Base-by-base conservation (phyloP, 2,888 invertebrate species). In the Cartodere bifasciata region DNA sequence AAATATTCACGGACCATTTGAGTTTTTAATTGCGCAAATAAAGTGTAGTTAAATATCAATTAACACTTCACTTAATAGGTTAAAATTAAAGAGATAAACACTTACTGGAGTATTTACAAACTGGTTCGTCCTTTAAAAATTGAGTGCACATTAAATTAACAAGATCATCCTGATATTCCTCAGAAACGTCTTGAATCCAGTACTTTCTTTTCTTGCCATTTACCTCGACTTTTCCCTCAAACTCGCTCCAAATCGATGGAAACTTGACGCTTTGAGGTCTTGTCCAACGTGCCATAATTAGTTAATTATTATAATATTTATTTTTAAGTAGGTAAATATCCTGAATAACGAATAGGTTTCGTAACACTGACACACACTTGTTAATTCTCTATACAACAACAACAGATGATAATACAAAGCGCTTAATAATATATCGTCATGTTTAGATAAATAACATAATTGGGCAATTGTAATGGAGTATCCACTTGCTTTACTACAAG, bases 121-220 rank as follows among this genome's bases (percentile, higher is more conserved):
- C 61, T 0, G 68, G 67, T 33, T 70, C 70, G 22, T 68, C 67
- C n/a, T 49, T 49, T 1, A 60, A 58, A 42, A 69, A 70, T 39
- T 64, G 52, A 2, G 47, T 52, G 1, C 48, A 43, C 44, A 70
- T 55, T 36, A 64, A 48, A 1, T 59, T 50, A 2, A 67, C 39
- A 0, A 28, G 12, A 28, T 28, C 11, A 28, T 28, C 4, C 17
- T 20, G 3, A 3, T 12, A 16, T 14, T 20, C 65, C 2, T 58
- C 58, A 0, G 65, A 62, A 4, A 68, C 47, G 38, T 70, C 69
- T 39, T 68, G 68, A 29, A 70, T 50, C 5, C 64, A 63, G 37
- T 62, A 68, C 47, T 64, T 63, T 44, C 50, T 47, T 4, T 49
- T 41, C 15, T 38, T 35, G 2, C 55, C 53, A 34, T 53, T 45